A percentile compares a stretch with the other conserved stretches of the same genome.
Conservation (phyloP, 92 coral and sea anemone genomes). For the Heliopora coerulea region DNA sequence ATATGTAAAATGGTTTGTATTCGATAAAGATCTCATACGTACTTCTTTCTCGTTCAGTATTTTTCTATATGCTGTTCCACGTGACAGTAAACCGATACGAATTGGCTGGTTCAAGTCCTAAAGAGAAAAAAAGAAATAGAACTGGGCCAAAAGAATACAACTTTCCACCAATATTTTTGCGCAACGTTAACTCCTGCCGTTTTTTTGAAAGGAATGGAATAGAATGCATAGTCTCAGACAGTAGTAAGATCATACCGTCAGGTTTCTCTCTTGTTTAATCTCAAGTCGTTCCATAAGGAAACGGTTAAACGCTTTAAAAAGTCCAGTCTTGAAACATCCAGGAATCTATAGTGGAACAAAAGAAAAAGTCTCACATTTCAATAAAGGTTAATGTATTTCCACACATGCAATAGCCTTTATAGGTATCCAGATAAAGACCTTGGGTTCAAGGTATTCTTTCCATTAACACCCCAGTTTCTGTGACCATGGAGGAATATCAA, state of each 20-base stretch:
- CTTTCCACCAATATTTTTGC: too few relatives aligned
- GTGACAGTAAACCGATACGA: constrained; percentile 78
- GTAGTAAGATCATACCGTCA: constrained; percentile 61
- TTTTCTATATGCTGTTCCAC: constrained; percentile 79
- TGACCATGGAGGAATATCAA: too few relatives aligned
- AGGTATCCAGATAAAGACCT: too few relatives aligned
- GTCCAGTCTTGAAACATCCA: constrained; percentile 92
- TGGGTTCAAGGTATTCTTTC: too few relatives aligned
- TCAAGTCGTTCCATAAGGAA: constrained; percentile 67
- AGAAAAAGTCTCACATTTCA: too few relatives aligned
- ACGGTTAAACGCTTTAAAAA: constrained; percentile 87
- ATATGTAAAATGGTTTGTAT: background rate
- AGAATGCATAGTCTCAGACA: too few relatives aligned
- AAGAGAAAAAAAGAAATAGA: background rate
- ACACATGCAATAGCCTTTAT: too few relatives aligned
- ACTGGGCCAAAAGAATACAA: too few relatives aligned
- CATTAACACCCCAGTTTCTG: too few relatives aligned
- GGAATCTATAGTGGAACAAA: constrained; percentile 78
- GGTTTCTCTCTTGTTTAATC: constrained; percentile 64
- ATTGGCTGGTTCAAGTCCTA: constrained; percentile 75
- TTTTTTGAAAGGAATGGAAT: too few relatives aligned
- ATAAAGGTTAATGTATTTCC: too few relatives aligned
- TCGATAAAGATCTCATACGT: background rate
- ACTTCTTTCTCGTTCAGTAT: constrained; percentile 87
- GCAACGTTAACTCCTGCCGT: too few relatives aligned